Base-by-base conservation (phyloP, 2,888 invertebrate species). In the Coleophora deauratella region DNA sequence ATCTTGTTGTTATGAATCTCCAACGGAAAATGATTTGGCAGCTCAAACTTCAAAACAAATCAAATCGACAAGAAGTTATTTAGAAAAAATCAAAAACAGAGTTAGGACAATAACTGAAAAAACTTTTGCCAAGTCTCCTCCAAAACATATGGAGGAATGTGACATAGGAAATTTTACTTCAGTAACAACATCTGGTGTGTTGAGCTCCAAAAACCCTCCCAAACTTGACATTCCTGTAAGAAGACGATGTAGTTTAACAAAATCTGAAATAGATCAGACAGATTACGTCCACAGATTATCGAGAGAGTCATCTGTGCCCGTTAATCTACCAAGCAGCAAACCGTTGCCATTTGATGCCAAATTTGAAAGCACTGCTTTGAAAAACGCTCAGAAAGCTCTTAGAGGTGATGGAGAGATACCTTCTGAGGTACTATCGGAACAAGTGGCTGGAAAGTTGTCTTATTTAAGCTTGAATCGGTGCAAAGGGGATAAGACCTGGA, bases 141-240 rank as follows among this genome's bases (percentile, higher is more conserved):
- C 81, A 1, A 80, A 79, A 28, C 62, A 74, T 27, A 80, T 73
- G 0, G 77, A 80, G 7, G 80, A 87, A 35, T 55, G 66, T 1
- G 89, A 89, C 45, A 59, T 86, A 35, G 91, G 92, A 9, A 89
- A 87, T 47, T 90, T 92, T 43, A 92, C 92, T 10, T 92, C 91
- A 0, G 91, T 91, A 0, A 91, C 91, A 2, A 91, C 91, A 0
- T 91, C 91, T 37, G 92, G 92, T 1, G 90, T 91, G 8, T 71
- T 92, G 49, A 89, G 89, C 49, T 87, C 88, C 3, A 87, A 88
- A 49, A 72, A 57, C 34, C 62, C 66, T 1, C 45, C 59, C 0
- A 75, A 77, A 72, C 57, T 46, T 14, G 86, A 63, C 36, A 55
- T 62, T 13, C 74, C 74, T 0, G 55, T 59, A 0, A 57, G 65